These are phyloP conservation scores for Pluvialis apricaria DNA, from an alignment of 2,113 vertebrate species.

Conservation along the genomic window DNA sequence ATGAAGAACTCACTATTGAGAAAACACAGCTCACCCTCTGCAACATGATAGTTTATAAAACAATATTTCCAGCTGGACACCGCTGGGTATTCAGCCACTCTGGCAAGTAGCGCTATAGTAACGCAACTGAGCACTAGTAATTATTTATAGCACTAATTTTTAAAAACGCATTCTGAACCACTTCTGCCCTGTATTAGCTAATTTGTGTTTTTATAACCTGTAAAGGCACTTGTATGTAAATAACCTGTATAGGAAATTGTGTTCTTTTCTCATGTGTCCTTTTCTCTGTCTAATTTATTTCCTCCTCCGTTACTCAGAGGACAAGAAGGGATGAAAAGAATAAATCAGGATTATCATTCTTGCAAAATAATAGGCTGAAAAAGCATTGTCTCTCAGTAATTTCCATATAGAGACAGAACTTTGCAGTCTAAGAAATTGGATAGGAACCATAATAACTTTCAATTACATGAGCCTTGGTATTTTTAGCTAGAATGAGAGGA, in stretches of 20 bases:
- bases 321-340: not conserved
- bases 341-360: not conserved
- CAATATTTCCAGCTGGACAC: not conserved
- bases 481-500: not conserved
- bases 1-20: not conserved
- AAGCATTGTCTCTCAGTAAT: not conserved
- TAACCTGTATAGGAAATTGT: not conserved
- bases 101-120: not conserved
- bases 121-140: not conserved
- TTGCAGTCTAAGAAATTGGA: not conserved
- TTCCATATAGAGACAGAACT: not conserved
- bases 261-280: not conserved
- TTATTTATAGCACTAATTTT: slow-evolving; percentile 20
- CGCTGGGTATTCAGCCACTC: not conserved
- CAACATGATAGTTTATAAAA: not conserved
- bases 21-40: not conserved
- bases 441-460: not conserved
- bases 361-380: slow-evolving; percentile 16
- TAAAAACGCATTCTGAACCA: not conserved
- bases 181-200: not conserved
- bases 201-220: not conserved
- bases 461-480: not conserved
- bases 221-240: not conserved
- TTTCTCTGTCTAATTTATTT: not conserved
- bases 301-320: not conserved